Conservation (phyloP, 2,113 vertebrate genomes). For the Rhizomys pruinosus region DNA sequence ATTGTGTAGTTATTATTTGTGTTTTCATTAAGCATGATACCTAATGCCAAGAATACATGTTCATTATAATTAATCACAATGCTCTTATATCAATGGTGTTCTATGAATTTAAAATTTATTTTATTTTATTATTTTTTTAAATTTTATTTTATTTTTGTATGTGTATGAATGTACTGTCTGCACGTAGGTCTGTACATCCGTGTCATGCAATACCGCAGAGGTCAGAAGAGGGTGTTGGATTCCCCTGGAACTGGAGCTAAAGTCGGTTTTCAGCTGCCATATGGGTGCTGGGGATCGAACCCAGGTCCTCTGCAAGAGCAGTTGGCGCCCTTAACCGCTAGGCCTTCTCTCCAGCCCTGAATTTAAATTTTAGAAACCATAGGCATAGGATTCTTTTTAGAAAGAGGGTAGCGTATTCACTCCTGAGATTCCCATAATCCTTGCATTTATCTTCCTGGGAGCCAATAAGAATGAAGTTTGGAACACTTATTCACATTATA, state of each 20-base stretch:
- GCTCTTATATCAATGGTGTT: not conserved
- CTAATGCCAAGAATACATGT: not conserved
- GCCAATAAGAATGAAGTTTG: not conserved
- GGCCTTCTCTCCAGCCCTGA: too few relatives aligned
- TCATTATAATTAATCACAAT: not conserved
- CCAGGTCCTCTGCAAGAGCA: too few relatives aligned
- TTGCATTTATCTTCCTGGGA: not conserved
- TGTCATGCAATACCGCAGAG: too few relatives aligned
- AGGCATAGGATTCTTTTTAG: not conserved
- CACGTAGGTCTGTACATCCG: too few relatives aligned
- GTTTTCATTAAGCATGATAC: not conserved
- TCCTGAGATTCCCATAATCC: not conserved
- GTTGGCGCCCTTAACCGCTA: too few relatives aligned
- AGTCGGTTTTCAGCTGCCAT: too few relatives aligned
- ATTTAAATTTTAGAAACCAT: conserved; percentile 6
- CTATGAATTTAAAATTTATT: conserved; percentile 50
- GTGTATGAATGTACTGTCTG: too few relatives aligned
- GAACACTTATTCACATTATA: conserved; percentile 13
- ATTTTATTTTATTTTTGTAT: too few relatives aligned
- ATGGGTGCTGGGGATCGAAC: too few relatives aligned
- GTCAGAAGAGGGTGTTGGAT: too few relatives aligned
- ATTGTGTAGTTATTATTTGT: conserved; percentile 11
- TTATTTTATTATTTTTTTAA: too few relatives aligned
- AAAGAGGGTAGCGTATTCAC: not conserved
- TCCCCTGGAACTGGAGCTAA: too few relatives aligned